phyloP scores from a whole-genome alignment of 2,113 vertebrate species.

The Galemys pyrenaicus region DNA sequence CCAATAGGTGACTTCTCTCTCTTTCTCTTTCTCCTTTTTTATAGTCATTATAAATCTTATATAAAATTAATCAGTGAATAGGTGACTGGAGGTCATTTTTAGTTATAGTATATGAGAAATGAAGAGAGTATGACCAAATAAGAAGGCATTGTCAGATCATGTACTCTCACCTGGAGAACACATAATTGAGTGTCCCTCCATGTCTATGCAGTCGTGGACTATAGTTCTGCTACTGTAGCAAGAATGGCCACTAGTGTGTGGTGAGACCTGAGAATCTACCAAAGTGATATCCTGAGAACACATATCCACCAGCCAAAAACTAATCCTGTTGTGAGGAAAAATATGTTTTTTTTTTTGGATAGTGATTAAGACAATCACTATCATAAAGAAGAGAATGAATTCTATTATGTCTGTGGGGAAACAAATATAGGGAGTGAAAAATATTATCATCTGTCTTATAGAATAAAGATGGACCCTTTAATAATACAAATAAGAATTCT shows the following conservation, averaged over 20 bases:
- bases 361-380: not conserved
- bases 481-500: accelerated
- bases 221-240: not conserved
- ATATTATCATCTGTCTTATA: too few relatives aligned
- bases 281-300: not conserved
- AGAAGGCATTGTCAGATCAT: not conserved
- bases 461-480: not conserved
- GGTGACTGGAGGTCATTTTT: not conserved
- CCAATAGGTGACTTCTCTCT: too few relatives aligned
- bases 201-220: not conserved
- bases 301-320: not conserved
- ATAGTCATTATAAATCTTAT: not conserved
- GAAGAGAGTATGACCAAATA: not conserved
- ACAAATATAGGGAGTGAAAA: not conserved
- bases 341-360: not conserved
- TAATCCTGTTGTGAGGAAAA: not conserved
- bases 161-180: not conserved
- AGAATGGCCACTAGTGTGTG: not conserved
- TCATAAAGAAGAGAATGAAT: not conserved
- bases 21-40: not conserved
- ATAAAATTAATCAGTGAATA: not conserved
- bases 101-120: not conserved
- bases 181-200: not conserved
- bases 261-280: not conserved
- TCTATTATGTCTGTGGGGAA: not conserved